These are phyloP conservation scores for Latrodectus elegans DNA, from an alignment of 2,888 invertebrate genomes.

Conservation along the genomic window DNA sequence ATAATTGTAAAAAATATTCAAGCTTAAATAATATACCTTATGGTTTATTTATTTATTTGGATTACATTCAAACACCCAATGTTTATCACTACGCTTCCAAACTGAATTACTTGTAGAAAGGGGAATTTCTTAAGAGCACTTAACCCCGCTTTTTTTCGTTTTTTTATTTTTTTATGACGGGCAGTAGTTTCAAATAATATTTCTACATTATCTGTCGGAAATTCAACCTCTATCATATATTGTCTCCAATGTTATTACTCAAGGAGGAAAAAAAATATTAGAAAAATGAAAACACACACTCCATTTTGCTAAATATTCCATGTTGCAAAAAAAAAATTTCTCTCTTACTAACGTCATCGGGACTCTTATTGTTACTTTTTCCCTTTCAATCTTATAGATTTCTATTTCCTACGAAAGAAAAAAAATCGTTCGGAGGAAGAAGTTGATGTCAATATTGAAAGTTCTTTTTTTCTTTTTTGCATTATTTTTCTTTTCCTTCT, in stretches of 20 bases:
- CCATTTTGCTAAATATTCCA: slow-evolving; percentile 11
- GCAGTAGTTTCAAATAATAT: slow-evolving; percentile 24
- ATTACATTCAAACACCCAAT: too few species aligned
- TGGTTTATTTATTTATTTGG: too few species aligned
- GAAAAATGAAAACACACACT: slow-evolving; percentile 39
- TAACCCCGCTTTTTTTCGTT: slow-evolving; percentile 17
- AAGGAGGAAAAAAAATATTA: slow-evolving; percentile 31
- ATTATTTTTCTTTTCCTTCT: neutral
- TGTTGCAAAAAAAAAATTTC: neutral
- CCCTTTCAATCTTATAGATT: neutral
- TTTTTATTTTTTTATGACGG: neutral
- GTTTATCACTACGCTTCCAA: too few species aligned
- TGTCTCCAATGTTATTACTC: slow-evolving; percentile 45
- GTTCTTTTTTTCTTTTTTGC: neutral
- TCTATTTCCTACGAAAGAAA: neutral
- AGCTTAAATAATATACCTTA: too few species aligned
- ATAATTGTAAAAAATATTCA: too few species aligned
- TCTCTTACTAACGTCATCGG: neutral
- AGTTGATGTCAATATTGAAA: slow-evolving; percentile 61
- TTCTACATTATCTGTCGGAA: slow-evolving; percentile 46
- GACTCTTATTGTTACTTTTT: too few species aligned
- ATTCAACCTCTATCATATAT: slow-evolving; percentile 23
- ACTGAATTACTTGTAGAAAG: neutral
- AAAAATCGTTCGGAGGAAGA: slow-evolving; percentile 1
- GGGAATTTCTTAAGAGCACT: slow-evolving; percentile 39